Evolutionary conservation across 2,113 vertebrate genomes (phyloP).

Genomic region (Brachypodius melanocephalos): DNA sequence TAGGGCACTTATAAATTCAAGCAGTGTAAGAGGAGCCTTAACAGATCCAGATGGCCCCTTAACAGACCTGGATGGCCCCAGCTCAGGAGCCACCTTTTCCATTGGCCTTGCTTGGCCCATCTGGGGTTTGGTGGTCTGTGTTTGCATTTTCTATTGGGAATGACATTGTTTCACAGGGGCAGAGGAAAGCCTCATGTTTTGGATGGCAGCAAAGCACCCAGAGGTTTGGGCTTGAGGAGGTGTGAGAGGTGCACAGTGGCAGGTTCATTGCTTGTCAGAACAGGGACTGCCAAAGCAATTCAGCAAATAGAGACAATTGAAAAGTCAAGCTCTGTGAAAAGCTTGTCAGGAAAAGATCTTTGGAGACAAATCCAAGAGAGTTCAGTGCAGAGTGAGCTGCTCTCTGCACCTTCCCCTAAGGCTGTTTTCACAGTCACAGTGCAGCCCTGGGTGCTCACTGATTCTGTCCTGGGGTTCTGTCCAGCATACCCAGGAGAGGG

Average conservation of each 20-base stretch:
- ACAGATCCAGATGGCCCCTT: background rate
- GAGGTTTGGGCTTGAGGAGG: background rate
- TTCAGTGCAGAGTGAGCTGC: background rate
- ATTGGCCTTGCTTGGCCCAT: background rate
- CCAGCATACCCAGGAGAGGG: background rate
- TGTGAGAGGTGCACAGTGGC: background rate
- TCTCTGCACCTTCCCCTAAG: background rate
- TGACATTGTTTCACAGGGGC: background rate
- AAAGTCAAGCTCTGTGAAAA: background rate
- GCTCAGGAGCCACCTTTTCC: rapidly evolving
- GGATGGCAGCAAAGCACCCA: background rate
- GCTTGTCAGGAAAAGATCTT: background rate
- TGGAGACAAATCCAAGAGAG: background rate
- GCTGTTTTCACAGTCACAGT: background rate
- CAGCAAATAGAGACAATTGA: background rate
- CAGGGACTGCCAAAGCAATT: background rate
- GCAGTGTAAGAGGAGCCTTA: background rate
- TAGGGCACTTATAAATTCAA: background rate
- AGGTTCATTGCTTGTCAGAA: background rate
- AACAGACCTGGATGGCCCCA: background rate
- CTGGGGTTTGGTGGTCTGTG: background rate
- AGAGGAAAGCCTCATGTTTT: background rate
- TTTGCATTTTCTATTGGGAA: background rate
- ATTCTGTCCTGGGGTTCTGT: background rate
- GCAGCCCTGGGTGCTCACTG: background rate